Percentiles rank a stretch among this genome's conserved stretches.
phyloP scores from a whole-genome alignment of 2,888 invertebrate genomes.

The Escarpia spicata region DNA sequence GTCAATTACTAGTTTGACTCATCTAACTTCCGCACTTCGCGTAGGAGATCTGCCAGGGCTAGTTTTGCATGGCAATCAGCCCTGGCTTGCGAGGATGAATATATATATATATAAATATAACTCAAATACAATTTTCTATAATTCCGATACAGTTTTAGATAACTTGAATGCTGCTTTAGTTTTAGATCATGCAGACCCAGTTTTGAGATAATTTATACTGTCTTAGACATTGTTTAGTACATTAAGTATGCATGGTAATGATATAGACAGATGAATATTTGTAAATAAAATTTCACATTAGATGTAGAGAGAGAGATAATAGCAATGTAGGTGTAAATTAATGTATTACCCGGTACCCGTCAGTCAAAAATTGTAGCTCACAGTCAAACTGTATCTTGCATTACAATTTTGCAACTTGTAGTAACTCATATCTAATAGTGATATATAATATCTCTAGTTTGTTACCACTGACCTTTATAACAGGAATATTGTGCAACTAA shows the following conservation, averaged over 20 bases:
- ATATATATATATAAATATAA: too few relatives aligned
- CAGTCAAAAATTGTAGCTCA: not conserved
- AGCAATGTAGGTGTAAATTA: not conserved
- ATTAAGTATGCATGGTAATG: not conserved
- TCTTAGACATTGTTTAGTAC: not conserved
- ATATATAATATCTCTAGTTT: too few relatives aligned
- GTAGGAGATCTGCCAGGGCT: too few relatives aligned
- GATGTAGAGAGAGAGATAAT: not conserved
- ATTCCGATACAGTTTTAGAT: not conserved
- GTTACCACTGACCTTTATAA: not conserved
- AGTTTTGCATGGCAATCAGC: too few relatives aligned
- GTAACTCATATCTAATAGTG: not conserved
- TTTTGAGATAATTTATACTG: too few relatives aligned
- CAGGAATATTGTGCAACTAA: not conserved
- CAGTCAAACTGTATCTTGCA: not conserved
- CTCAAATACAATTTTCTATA: not conserved
- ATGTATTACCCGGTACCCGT: not conserved
- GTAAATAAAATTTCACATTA: not conserved
- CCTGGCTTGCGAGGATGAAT: too few relatives aligned
- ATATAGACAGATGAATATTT: not conserved
- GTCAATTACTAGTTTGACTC: too few relatives aligned
- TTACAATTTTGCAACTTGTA: not conserved
- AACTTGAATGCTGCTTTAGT: too few relatives aligned
- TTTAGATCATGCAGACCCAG: too few relatives aligned
- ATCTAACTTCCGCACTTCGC: too few relatives aligned